Evolutionary conservation across 2,888 invertebrate genomes (phyloP).

Genomic region (Dromius quadrimaculatus): DNA sequence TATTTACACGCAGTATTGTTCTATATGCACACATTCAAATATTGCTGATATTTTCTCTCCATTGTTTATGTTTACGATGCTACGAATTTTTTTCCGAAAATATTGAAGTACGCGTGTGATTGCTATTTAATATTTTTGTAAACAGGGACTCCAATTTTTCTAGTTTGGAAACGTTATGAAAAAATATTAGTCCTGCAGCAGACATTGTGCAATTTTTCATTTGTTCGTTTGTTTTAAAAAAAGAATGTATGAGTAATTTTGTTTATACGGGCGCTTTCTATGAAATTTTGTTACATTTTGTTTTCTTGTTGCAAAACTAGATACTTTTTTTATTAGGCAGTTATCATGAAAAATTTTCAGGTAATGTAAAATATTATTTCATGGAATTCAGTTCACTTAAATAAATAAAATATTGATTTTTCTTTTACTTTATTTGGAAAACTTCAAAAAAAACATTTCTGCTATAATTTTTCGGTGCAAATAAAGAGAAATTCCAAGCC

Average conservation of each 20-base stretch:
- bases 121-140: slow-evolving; percentile 36
- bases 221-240: slow-evolving; percentile 2
- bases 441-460: too few relatives aligned
- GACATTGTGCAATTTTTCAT: slow-evolving; percentile 28
- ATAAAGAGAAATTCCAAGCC: too few relatives aligned
- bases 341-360: neutral
- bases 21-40: slow-evolving; percentile 27
- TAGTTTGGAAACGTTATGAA: slow-evolving; percentile 30
- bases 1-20: slow-evolving; percentile 32
- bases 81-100: slow-evolving; percentile 26
- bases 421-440: too few relatives aligned
- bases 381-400: slow-evolving; percentile 6
- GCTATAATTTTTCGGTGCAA: too few relatives aligned
- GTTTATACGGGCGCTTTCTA: slow-evolving; percentile 10
- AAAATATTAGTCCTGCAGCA: slow-evolving; percentile 25
- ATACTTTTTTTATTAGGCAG: slow-evolving; percentile 1
- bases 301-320: slow-evolving; percentile 13
- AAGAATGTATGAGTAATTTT: slow-evolving; percentile 26
- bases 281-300: slow-evolving; percentile 27
- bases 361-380: neutral
- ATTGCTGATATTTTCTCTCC: slow-evolving; percentile 23
- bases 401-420: too few relatives aligned
- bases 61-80: slow-evolving; percentile 32
- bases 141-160: slow-evolving; percentile 20
- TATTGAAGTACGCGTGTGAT: slow-evolving; percentile 22